Evolutionary conservation across 2,113 vertebrate species (phyloP), one percentile per base, ranked within the genome.

Genomic region (Chaetops frenatus): DNA sequence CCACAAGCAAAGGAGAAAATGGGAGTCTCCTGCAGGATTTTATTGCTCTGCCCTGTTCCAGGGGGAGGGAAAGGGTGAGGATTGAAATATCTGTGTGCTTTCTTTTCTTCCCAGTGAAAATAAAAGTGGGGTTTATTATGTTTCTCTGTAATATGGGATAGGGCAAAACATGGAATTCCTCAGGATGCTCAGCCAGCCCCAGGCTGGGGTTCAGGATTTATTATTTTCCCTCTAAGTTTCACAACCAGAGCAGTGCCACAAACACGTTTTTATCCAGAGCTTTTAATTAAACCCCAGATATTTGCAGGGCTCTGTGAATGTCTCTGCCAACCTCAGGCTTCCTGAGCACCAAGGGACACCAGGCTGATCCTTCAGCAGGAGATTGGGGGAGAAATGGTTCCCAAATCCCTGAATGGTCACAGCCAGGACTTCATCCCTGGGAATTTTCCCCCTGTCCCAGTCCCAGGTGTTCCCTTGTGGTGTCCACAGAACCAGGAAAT

Each of bases 401-500:
- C 50, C 15, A 56, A 12, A 22, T 28, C 40, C 31, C 31, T 18
- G 22, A 33, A 18, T 18, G 28, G 19, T 9, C 54, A 6, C 40
- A 25, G 40, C 20, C 25, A 33, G 1, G 0, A 47, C 19, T 42
- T n/a, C 27, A 18, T 23, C 14, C 5, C 1, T 3, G 33, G 40
- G 19, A 16, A 28, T 67, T 71, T 65, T 15, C 57, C 3, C 47
- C 35, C 13, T 47, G 7, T 19, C 53, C 3, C 2, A 35, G 31
- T 10, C 31, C 36, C 10, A 1, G 14, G 11, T 9, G 5, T 27
- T 45, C 45, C 62, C 25, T 22, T 2, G 5, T 15, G 2, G 1
- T 47, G 19, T n/a, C 4, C 42, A 10, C 22, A 44, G 44, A 50
- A 7, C 29, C 81, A 48, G 50, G 42, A 60, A 48, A 35, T n/a